Base-by-base conservation (phyloP, 2,888 invertebrate species). In the Alsophila aescularia region DNA sequence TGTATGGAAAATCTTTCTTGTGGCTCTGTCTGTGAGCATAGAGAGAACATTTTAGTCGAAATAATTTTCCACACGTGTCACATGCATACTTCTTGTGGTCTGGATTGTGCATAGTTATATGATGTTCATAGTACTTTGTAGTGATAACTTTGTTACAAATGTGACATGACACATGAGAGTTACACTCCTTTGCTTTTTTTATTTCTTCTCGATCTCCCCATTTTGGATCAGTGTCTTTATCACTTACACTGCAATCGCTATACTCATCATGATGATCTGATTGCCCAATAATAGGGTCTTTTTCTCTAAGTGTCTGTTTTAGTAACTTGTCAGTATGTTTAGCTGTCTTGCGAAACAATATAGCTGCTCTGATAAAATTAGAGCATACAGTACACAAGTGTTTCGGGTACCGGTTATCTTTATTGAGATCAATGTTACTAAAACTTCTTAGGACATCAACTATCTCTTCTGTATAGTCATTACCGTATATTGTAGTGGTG, bases 51-150 rank as follows among this genome's bases (percentile, higher is more conserved):
- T 79, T 60, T 14, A 80, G 61, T 43, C 82, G 64, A 52, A 84
- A 85, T 13, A 79, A 78, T 51, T 83, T 85, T 1, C 85, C 85
- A 57, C 85, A 85, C 0, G 84, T 62, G 53, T 85, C 84, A 63
- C 85, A 85, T 1, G 85, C 70, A 70, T 80, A 83, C 39, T 80
- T 81, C 32, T 79, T 75, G 16, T 78, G 79, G 40, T 82, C 72
- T 3, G 82, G 81, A 47, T 85, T 81, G 62, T 83, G 83, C 75
- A 83, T 75, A 0, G 81, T 81, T 42, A 83, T 56, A 58, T 84
- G 84, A 49, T 82, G 77, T 56, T 81, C 83, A 31, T 75, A 78
- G 58, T 83, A 83, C 6, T 81, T 77, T 35, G 70, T 69, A 50
- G 72, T 80, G 5, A 85, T 68, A 8, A 81, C 64, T 72, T 85